Base-by-base conservation (phyloP, 2,797 vertebrate species). In the Parotocinclus haroldoi region DNA sequence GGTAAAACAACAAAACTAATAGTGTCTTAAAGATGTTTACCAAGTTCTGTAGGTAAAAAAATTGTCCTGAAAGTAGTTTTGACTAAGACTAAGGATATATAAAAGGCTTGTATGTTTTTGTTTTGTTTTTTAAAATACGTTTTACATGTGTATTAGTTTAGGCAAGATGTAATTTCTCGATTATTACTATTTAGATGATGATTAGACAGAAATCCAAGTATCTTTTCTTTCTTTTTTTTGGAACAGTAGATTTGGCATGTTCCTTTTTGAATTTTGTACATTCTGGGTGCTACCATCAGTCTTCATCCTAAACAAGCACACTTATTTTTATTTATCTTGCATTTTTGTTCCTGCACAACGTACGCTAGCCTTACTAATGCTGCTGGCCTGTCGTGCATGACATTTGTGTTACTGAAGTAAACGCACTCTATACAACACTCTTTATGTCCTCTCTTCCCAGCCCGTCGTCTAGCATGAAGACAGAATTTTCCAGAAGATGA, bases 391-490 rank as follows among this genome's bases (percentile, higher is more conserved):
- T 82, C 8, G 40, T 42, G 10, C 75, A 75, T 59, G 59, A 63
- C 65, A 68, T 48, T 13, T 49, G 54, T 54, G 65, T 45, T 27
- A 27, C n/a, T 39, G 37, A 69, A 61, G 13, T 13, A 2, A 74
- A 71, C 65, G 57, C 40, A 68, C 46, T 1, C 60, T 54, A 81
- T 62, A 78, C 69, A 48, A 36, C 39, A 68, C 56, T 68, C 19
- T 37, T 45, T 55, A 36, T 37, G 44, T 57, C 76, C 18, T 81
- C 19, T 66, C 57, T 80, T 83, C 70, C 85, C 89, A 93, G 92
- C 90, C 90, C 95, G 94, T 86, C 95, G 92, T 82, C 92, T 95
- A 83, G 91, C 94, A 84, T 99, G 93, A 94, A 81, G 82, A 79
- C 84, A 77, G 82, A 83, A 80, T 83, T 79, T 68, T 78, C 60